A percentile compares a stretch with the other conserved stretches of the same genome.
Evolutionary conservation across 1,140 invertebrate genomes (phyloP).

Genomic region (Triops longicaudatus): DNA sequence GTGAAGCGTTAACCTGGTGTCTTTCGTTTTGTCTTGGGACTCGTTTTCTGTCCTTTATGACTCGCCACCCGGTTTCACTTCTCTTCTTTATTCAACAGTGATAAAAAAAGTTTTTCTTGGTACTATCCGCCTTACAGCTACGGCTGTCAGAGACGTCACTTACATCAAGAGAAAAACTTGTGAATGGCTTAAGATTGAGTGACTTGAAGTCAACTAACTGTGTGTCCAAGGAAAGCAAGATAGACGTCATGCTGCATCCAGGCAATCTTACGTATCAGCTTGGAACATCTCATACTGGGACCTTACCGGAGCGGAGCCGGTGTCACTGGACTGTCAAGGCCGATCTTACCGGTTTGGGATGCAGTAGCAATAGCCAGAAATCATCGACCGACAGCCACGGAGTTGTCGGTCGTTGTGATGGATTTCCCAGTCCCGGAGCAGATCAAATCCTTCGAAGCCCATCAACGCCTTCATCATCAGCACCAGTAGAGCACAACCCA

Average conservation of each 20-base stretch:
- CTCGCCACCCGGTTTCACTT: not conserved
- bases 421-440: not conserved
- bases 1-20: conserved; percentile 11
- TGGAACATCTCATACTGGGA: not conserved
- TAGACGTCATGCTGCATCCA: not conserved
- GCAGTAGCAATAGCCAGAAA: not conserved
- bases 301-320: not conserved
- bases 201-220: not conserved
- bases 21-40: conserved; percentile 11
- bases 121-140: too few relatives aligned
- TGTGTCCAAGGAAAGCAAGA: not conserved
- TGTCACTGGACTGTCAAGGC: not conserved
- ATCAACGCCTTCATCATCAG: not conserved
- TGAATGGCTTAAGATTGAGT: not conserved
- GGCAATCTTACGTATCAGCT: not conserved
- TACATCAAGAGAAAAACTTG: not conserved
- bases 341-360: not conserved
- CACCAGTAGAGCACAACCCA: not conserved
- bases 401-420: not conserved
- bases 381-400: not conserved
- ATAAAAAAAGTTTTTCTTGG: not conserved
- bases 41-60: not conserved
- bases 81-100: not conserved
- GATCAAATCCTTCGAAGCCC: not conserved
- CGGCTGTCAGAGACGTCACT: too few relatives aligned